Conservation (phyloP, 2,888 invertebrate species). For the Habrosyne pyritoides region DNA sequence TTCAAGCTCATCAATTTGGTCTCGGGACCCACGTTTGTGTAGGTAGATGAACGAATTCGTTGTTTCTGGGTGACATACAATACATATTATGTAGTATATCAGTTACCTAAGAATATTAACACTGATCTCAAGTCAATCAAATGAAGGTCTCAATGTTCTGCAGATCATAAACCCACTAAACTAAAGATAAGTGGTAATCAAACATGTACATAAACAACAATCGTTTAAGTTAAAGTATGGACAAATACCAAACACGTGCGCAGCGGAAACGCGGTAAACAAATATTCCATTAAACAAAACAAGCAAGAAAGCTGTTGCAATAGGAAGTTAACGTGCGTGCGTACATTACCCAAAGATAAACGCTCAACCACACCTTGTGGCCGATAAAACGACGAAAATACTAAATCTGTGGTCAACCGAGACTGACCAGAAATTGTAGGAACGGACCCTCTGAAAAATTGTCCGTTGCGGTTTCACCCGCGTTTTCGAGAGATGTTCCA, state of each 20-base stretch:
- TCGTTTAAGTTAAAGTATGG: conserved; percentile 39
- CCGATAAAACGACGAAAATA: background rate
- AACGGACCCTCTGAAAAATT: too few species aligned
- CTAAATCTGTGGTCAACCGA: background rate
- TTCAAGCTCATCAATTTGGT: too few species aligned
- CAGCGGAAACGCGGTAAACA: conserved; percentile 44
- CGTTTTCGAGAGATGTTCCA: background rate
- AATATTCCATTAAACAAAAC: conserved; percentile 58
- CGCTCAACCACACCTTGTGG: conserved; percentile 1
- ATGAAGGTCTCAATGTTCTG: background rate
- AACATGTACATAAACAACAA: conserved; percentile 39
- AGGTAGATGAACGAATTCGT: too few species aligned
- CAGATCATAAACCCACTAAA: background rate
- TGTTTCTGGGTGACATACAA: too few species aligned
- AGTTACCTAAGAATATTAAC: too few species aligned
- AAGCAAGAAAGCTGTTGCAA: conserved; percentile 39
- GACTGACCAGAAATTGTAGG: background rate
- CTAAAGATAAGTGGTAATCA: background rate
- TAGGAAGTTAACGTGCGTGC: conserved; percentile 12
- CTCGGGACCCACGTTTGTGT: too few species aligned
- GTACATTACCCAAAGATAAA: background rate
- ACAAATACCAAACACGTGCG: conserved; percentile 31
- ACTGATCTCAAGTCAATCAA: background rate
- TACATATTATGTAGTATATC: too few species aligned
- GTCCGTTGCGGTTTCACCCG: too few species aligned